These are phyloP conservation scores for Apis florea DNA, from an alignment of 1,140 invertebrate species.

Conservation along the genomic window DNA sequence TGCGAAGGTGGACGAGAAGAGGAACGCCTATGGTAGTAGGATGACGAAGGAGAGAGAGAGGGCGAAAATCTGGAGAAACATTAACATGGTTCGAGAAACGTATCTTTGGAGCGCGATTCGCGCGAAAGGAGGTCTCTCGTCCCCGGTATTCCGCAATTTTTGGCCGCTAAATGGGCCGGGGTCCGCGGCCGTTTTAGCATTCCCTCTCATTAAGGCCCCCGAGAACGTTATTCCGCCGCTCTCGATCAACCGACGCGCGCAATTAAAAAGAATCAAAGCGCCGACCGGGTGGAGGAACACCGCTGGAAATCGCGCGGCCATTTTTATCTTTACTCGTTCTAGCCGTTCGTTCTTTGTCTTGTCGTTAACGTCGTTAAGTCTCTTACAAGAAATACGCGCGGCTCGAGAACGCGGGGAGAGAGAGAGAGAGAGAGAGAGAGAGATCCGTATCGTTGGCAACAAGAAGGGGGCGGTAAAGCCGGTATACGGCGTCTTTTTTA, in stretches of 20 bases:
- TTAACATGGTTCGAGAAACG: constrained; percentile 34
- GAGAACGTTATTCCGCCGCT: constrained; percentile 59
- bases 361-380: neutral
- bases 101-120: constrained; percentile 46
- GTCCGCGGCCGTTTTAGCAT: constrained; percentile 53
- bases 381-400: too few relatives aligned
- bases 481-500: too few relatives aligned
- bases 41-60: neutral
- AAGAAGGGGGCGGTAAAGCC: too few relatives aligned
- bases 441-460: neutral
- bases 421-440: too few relatives aligned
- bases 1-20: neutral
- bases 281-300: neutral
- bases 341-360: constrained; percentile 2
- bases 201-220: constrained; percentile 54
- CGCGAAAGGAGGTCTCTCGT: constrained; percentile 16
- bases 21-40: neutral
- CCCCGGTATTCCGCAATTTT: constrained; percentile 51
- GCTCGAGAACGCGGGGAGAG: too few relatives aligned
- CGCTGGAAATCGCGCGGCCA: constrained; percentile 5
- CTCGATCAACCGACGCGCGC: constrained; percentile 33
- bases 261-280: constrained; percentile 52
- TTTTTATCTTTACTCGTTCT: constrained; percentile 12
- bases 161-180: constrained; percentile 43
- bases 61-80: constrained; percentile 3